These are phyloP conservation scores for Episyrphus balteatus DNA, from an alignment of 1,140 invertebrate species.

Conservation along the genomic window DNA sequence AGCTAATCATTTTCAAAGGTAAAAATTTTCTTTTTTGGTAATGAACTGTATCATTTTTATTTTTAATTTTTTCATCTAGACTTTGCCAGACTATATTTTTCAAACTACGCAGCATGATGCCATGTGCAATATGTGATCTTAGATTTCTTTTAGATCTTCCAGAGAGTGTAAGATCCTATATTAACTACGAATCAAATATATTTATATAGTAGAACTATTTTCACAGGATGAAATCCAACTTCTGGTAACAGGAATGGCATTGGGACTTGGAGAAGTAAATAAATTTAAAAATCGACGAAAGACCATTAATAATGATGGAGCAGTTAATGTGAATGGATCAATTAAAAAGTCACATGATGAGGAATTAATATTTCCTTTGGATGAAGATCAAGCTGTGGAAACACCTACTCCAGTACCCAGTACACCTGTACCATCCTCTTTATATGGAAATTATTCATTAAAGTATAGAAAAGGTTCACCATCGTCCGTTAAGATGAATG, in stretches of 20 bases:
- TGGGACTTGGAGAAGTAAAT: slow-evolving; percentile 52
- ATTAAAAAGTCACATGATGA: slow-evolving; percentile 19
- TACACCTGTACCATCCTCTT: slow-evolving; percentile 14
- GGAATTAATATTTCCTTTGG: slow-evolving; percentile 60
- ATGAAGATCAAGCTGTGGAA: slow-evolving; percentile 55
- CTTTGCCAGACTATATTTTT: slow-evolving; percentile 67
- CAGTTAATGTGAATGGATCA: not conserved
- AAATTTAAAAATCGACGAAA: slow-evolving; percentile 38
- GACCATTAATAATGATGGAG: too few species aligned
- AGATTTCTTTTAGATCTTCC: slow-evolving; percentile 70
- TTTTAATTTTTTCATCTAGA: slow-evolving; percentile 8
- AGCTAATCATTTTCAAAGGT: slow-evolving; percentile 41
- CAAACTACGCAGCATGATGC: slow-evolving; percentile 70
- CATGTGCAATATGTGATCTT: slow-evolving; percentile 69
- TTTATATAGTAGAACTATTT: too few species aligned
- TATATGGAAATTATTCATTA: slow-evolving; percentile 27
- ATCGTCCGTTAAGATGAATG: not conserved
- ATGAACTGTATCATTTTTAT: not conserved
- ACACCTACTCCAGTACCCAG: slow-evolving; percentile 27
- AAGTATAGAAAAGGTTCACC: slow-evolving; percentile 30
- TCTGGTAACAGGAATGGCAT: slow-evolving; percentile 59
- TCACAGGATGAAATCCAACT: slow-evolving; percentile 78
- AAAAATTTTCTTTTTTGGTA: not conserved
- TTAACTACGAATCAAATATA: too few species aligned
- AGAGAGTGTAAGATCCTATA: slow-evolving; percentile 44